Evolutionary conservation across 2,113 vertebrate species (phyloP), one percentile per base, ranked within the genome.

Genomic region (Lophochroa leadbeateri): DNA sequence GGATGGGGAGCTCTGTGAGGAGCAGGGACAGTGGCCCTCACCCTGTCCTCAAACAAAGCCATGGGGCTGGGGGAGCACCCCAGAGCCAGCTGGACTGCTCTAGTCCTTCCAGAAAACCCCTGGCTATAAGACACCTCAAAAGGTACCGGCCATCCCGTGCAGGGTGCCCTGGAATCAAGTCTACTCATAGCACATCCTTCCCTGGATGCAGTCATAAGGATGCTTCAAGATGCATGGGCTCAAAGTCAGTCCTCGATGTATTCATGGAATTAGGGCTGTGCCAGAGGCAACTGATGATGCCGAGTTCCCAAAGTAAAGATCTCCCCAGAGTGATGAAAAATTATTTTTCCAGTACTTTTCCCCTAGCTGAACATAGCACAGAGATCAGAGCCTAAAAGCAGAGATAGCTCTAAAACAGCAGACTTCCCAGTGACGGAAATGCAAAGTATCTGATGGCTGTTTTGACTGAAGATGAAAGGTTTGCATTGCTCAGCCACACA

Each of bases 121-220:
- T 3, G 5, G 18, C 10, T 60, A 17, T 6, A 5, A 6, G 25
- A 25, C 19, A 10, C 55, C 43, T 58, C 1, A 2, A 43, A 23
- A 35, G 8, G 55, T 44, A n/a, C 69, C 1, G 6, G 53, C 17
- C 17, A 37, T 39, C 41, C 35, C 31, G 3, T 0, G 4, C 17
- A 16, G 25, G 17, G 13, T 35, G 55, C 9, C 27, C 37, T 2
- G 1, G 28, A 18, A 13, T 31, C 0, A 1, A 49, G 7, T 14
- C 31, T 20, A 57, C n/a, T 35, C 55, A 7, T 1, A 4, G 5
- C 46, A 58, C 31, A 9, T n/a, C n/a, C 28, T 47, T 55, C 69
- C 23, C 57, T 20, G 13, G 63, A 57, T 17, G 12, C 57, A 55
- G 52, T 44, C 7, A 1, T 11, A 19, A 19, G 53, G 57, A 71